Conservation (phyloP, 92 coral and sea anemone species). For the Palythoa caribaeorum region DNA sequence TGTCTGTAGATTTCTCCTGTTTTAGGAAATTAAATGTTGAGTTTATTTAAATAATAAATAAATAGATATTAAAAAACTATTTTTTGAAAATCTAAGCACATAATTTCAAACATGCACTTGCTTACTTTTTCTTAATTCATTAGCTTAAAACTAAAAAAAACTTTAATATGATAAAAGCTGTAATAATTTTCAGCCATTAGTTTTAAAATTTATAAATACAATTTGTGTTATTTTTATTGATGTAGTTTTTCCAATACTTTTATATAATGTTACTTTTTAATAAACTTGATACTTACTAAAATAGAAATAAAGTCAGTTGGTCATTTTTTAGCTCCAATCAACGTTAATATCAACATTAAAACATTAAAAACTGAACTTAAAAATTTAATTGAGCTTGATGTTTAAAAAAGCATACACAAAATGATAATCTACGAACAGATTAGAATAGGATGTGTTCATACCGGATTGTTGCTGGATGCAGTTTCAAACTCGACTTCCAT, state of each 20-base stretch:
- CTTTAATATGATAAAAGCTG: not conserved
- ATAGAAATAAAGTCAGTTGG: not conserved
- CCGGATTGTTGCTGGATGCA: not conserved
- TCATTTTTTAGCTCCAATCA: not conserved
- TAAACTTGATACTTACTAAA: not conserved
- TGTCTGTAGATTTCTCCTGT: slow-evolving; percentile 24
- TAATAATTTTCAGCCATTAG: not conserved
- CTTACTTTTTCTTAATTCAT: not conserved
- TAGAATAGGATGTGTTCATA: not conserved
- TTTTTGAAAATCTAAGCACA: not conserved
- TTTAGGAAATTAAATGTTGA: not conserved
- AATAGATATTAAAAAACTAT: not conserved
- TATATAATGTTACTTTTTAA: no score
- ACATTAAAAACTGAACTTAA: not conserved
- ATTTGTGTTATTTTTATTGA: not conserved
- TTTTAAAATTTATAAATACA: not conserved
- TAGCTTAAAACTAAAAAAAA: not conserved
- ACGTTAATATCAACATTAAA: not conserved
- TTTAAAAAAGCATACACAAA: not conserved
- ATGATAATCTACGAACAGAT: not conserved
- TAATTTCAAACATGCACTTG: not conserved
- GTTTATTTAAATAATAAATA: not conserved
- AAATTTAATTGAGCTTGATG: not conserved
- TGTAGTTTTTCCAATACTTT: no score
- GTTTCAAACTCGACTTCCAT: not conserved